phyloP scores from a whole-genome alignment of 2,797 vertebrate genomes.

The Rhodeus uyekii region DNA sequence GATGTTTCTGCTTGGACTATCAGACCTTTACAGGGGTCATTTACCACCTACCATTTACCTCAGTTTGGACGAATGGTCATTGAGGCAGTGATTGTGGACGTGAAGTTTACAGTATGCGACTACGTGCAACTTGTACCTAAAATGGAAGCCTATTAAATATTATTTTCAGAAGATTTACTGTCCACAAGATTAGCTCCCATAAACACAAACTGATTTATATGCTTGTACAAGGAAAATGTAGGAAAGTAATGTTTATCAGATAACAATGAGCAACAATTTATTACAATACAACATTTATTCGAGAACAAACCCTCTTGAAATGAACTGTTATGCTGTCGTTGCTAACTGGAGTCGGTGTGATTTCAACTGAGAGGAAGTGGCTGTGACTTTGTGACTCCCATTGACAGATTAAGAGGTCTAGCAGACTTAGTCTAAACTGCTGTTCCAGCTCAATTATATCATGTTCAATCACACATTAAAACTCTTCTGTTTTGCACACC shows the following conservation, averaged over 20 bases:
- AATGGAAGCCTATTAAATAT: neutral
- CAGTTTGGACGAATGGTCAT: neutral
- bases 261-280: neutral
- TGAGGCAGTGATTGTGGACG: neutral
- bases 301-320: neutral
- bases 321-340: neutral
- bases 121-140: neutral
- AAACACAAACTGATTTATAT: neutral
- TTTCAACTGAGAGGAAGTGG: neutral
- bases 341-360: neutral
- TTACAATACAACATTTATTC: conserved; percentile 1
- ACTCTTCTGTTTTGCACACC: neutral
- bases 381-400: neutral
- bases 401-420: neutral
- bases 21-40: conserved; percentile 1
- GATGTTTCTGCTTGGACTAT: conserved; percentile 4
- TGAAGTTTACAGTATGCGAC: neutral
- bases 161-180: conserved; percentile 9
- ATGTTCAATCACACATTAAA: neutral
- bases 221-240: neutral
- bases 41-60: conserved; percentile 1
- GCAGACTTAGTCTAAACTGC: neutral
- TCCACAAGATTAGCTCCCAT: neutral
- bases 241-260: neutral
- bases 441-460: neutral